Base-by-base conservation (phyloP, 2,888 invertebrate genomes). In the Dioctria linearis region DNA sequence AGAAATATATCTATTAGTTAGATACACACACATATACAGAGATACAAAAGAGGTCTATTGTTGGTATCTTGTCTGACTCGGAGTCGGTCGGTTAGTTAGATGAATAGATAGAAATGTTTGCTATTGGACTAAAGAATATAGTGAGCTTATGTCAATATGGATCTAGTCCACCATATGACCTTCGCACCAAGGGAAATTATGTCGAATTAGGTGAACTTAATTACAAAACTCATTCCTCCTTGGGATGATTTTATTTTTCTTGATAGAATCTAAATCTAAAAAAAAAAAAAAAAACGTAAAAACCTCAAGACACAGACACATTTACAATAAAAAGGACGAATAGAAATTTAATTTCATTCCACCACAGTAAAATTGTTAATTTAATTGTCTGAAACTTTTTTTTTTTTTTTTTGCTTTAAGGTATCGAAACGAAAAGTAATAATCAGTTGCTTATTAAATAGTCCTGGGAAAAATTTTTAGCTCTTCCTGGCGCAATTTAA, bases 131-230 rank as follows among this genome's bases (percentile, higher is more conserved):
- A 25, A 25, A 25, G 25, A 0, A 25, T 25, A 25, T 49, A 51
- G 51, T 51, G 69, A 25, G 25, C 1, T 25, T 25, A 25, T 54
- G 25, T 51, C 51, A 73, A 73, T 73, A 57, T 46, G 42, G 73
- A 40, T 13, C 42, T 11, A 42, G 39, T 37, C 42, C 46, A 40
- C 9, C 46, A 37, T 39, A 49, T 76, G 49, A 76, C 63, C 63
- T 63, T 49, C 39, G 63, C 46, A 63, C 40, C 76, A 78, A 54
- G 82, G 82, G 82, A 82, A 82, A 82, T 82, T 59, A 81, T 13
- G 61, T 37, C 39, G 61, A 78, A 80, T 82, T 80, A 82, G 73
- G 66, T 78, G 79, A 78, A 80, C 79, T 75, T 69, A 81, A 81
- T 80, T 82, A 71, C 40, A 46, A 49, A 71, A 42, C 73, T 73